These are phyloP conservation scores for Antedon mediterranea DNA, from an alignment of 53 echinoderm and acorn worm species.

Conservation along the genomic window DNA sequence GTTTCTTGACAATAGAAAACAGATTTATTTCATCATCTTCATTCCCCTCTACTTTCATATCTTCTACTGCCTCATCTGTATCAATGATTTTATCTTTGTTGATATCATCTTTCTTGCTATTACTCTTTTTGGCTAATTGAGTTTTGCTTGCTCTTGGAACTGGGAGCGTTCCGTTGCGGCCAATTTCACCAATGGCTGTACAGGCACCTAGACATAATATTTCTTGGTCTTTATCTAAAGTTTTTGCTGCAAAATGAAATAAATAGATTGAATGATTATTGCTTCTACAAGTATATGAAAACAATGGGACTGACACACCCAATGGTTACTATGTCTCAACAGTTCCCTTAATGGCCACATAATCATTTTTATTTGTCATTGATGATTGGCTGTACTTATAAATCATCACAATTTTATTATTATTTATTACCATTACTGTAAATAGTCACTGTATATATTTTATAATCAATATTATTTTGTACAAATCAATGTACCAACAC, in stretches of 20 bases:
- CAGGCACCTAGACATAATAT: conserved; percentile 56
- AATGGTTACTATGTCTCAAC: too few species aligned
- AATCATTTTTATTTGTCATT: too few species aligned
- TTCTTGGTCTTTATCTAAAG: conserved; percentile 40
- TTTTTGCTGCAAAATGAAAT: conserved; percentile 20
- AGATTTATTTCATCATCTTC: conserved; percentile 25
- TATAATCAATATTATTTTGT: too few species aligned
- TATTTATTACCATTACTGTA: too few species aligned
- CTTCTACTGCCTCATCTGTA: not conserved
- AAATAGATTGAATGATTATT: conserved; percentile 4
- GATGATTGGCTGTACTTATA: too few species aligned
- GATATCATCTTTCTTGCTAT: conserved; percentile 4
- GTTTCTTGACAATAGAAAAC: conserved; percentile 49
- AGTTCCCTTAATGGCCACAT: too few species aligned
- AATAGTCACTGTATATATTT: too few species aligned
- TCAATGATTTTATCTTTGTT: not conserved
- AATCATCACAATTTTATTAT: too few species aligned
- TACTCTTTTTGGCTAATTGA: conserved; percentile 19
- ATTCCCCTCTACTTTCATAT: conserved; percentile 9
- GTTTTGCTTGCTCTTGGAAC: conserved; percentile 41
- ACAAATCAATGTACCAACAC: too few species aligned
- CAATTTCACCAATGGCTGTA: conserved; percentile 71
- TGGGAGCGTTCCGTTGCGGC: conserved; percentile 55
- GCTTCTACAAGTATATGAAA: not conserved
- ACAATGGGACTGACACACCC: not conserved